phyloP scores from a whole-genome alignment of 1,140 invertebrate species.

The Leptinotarsa undecemlineata region DNA sequence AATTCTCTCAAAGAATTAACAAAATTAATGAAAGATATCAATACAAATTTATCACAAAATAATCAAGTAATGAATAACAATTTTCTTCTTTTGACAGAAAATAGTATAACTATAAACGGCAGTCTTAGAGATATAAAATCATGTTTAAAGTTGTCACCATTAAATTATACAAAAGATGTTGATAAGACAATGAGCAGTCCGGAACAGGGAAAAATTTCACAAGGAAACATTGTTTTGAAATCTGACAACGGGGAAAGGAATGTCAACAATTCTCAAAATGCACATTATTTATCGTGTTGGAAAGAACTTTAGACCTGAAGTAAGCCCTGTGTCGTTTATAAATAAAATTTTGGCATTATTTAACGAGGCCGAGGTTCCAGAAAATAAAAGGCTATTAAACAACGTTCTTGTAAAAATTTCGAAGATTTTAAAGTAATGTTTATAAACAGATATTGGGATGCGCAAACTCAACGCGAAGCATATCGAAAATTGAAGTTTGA shows the following conservation, averaged over 20 bases:
- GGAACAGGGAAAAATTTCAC: background rate
- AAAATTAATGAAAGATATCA: background rate
- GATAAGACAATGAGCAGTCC: background rate
- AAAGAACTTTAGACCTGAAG: background rate
- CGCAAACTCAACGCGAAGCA: background rate
- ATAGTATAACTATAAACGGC: background rate
- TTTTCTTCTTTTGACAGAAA: background rate
- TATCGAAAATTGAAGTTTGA: background rate
- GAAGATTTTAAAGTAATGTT: background rate
- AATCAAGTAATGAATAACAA: background rate
- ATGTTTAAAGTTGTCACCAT: background rate
- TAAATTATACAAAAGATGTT: background rate
- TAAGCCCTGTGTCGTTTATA: background rate
- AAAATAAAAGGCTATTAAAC: background rate
- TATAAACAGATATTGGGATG: background rate
- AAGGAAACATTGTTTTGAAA: background rate
- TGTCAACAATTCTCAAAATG: background rate
- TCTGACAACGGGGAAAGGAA: background rate
- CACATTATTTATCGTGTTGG: background rate
- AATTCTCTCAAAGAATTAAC: background rate
- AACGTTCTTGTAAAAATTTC: background rate
- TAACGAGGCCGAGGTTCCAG: background rate
- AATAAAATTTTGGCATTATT: background rate
- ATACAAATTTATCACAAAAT: background rate
- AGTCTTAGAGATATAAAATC: background rate